A percentile compares a stretch with the other conserved stretches of the same genome.
Conservation (phyloP, 2,797 vertebrate genomes). For the Girardinus metallicus region DNA sequence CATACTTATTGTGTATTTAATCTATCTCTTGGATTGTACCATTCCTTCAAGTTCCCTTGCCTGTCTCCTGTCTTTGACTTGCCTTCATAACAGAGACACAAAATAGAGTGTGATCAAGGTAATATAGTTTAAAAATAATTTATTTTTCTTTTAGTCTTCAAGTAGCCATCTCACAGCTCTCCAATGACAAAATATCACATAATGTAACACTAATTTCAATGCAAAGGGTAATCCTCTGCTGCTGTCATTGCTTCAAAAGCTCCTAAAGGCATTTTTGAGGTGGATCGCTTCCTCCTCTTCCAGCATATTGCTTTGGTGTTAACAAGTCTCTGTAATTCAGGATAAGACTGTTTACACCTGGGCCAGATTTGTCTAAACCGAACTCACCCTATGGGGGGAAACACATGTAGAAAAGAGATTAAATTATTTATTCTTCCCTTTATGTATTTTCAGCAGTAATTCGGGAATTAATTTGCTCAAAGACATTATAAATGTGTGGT, state of each 20-base stretch:
- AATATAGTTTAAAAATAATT: not conserved
- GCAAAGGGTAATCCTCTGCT: slow-evolving; percentile 17
- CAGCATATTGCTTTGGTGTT: slow-evolving; percentile 7
- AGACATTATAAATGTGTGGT: not conserved
- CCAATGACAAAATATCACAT: slow-evolving; percentile 44
- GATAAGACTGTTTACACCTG: not conserved
- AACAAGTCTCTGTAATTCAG: slow-evolving; percentile 14
- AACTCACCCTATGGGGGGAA: not conserved
- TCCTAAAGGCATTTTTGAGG: slow-evolving; percentile 3
- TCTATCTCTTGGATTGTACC: not conserved
- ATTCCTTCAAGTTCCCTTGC: slow-evolving; percentile 16
- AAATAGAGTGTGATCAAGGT: not conserved
- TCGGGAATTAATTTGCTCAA: not conserved
- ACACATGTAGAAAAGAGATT: slow-evolving; percentile 3
- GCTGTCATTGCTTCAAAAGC: slow-evolving; percentile 4
- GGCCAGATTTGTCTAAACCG: slow-evolving; percentile 22
- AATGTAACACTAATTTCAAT: slow-evolving; percentile 31
- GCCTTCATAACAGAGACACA: not conserved
- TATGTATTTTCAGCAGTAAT: not conserved
- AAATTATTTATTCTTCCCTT: slow-evolving; percentile 19
- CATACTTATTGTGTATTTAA: not conserved
- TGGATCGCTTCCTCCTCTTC: slow-evolving; percentile 15
- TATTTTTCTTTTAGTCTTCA: slow-evolving; percentile 1
- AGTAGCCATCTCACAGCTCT: slow-evolving; percentile 19
- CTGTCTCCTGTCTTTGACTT: slow-evolving; percentile 31